Evolutionary conservation across 2,888 invertebrate species (phyloP).

Genomic region (Lutraria lutraria): DNA sequence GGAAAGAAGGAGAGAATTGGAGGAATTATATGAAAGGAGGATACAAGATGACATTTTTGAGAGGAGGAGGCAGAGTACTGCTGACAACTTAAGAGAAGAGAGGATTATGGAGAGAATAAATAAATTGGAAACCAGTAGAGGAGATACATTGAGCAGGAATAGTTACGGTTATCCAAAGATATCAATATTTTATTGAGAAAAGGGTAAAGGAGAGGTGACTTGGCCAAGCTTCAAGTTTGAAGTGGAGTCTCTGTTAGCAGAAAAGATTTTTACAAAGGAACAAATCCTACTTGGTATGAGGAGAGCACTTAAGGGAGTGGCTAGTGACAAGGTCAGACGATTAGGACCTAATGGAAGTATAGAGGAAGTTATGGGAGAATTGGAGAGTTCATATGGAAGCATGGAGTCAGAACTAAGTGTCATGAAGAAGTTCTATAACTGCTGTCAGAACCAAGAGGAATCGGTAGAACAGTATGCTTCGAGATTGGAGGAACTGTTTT

Average conservation of each 20-base stretch:
- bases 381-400: neutral
- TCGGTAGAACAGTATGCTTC: neutral
- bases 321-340: neutral
- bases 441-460: neutral
- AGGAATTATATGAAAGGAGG: neutral
- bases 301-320: neutral
- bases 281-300: neutral
- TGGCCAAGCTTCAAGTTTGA: neutral
- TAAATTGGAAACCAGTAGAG: too few relatives aligned
- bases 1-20: neutral
- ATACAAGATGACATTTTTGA: neutral
- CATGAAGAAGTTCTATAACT: neutral
- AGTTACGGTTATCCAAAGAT: neutral
- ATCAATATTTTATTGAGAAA: conserved; percentile 27
- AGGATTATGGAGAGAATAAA: too few relatives aligned
- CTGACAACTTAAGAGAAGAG: too few relatives aligned
- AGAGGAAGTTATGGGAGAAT: neutral
- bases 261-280: neutral
- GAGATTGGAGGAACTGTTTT: neutral
- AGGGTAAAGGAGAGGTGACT: neutral
- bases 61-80: neutral
- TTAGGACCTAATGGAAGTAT: neutral
- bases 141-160: too few relatives aligned
- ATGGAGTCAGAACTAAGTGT: neutral
- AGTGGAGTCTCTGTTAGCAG: neutral